Conservation (phyloP, 2,888 invertebrate genomes). For the Euplagia quadripunctaria region DNA sequence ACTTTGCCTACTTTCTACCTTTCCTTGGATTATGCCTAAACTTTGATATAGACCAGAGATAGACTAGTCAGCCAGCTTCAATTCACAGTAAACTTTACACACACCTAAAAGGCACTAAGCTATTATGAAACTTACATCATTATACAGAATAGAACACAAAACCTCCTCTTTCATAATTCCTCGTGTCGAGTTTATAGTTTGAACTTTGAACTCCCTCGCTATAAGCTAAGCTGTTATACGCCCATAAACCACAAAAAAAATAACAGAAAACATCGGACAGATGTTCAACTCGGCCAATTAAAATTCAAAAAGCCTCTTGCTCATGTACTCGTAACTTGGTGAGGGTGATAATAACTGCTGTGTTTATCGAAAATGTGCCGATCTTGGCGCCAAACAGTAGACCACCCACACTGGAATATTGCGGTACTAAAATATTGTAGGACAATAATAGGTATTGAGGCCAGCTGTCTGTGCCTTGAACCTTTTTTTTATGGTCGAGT, state of each 20-base stretch:
- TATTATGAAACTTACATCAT: neutral
- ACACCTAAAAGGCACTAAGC: no score
- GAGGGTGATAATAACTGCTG: conserved; percentile 17
- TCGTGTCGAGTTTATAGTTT: conserved; percentile 3
- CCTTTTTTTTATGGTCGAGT: conserved; percentile 37
- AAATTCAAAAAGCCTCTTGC: conserved; percentile 16
- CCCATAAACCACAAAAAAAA: conserved; percentile 13
- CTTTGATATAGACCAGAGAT: no score
- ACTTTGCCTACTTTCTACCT: no score
- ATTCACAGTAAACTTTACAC: no score
- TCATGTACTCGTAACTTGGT: neutral
- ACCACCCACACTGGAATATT: conserved; percentile 43
- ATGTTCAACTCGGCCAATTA: conserved; percentile 25
- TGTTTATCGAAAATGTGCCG: conserved; percentile 30
- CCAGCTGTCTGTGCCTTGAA: conserved; percentile 14
- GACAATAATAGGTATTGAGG: conserved; percentile 10
- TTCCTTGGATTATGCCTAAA: no score
- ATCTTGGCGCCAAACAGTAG: conserved; percentile 29
- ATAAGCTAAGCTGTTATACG: conserved; percentile 1
- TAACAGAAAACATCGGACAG: conserved; percentile 14
- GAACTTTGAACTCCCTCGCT: conserved; percentile 1
- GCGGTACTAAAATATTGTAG: conserved; percentile 4
- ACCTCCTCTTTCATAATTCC: neutral
- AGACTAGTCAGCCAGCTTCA: no score
- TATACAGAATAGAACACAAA: neutral